phyloP scores from a whole-genome alignment of 2,888 invertebrate species.

The Plagiodera versicolora region DNA sequence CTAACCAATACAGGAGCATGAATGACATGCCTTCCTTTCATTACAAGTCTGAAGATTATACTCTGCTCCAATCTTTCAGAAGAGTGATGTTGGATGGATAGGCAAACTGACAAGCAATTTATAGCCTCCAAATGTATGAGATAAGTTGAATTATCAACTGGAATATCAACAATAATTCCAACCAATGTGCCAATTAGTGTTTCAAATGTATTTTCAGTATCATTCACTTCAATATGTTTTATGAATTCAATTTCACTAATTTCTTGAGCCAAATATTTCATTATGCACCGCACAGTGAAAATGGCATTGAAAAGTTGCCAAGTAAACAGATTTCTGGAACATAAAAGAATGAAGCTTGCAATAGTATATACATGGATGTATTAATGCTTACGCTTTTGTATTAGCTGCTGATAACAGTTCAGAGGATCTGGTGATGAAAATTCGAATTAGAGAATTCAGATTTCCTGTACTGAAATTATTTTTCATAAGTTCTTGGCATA shows the following conservation, averaged over 20 bases:
- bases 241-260: slow-evolving; percentile 86
- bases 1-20: slow-evolving; percentile 80
- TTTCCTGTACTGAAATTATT: slow-evolving; percentile 91
- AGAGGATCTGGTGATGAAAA: slow-evolving; percentile 79
- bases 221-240: slow-evolving; percentile 73
- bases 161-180: slow-evolving; percentile 79
- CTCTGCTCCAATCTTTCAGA: slow-evolving; percentile 67
- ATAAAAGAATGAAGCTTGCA: background rate
- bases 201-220: slow-evolving; percentile 60
- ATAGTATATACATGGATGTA: slow-evolving; percentile 2
- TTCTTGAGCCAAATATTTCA: slow-evolving; percentile 89
- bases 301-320: slow-evolving; percentile 96
- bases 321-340: slow-evolving; percentile 71
- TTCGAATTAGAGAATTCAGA: slow-evolving; percentile 82
- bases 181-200: slow-evolving; percentile 75
- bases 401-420: slow-evolving; percentile 85
- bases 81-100: slow-evolving; percentile 84
- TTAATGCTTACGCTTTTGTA: slow-evolving; percentile 78
- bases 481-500: slow-evolving; percentile 74
- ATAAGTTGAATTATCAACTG: slow-evolving; percentile 82
- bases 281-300: slow-evolving; percentile 81
- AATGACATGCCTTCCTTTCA: slow-evolving; percentile 70
- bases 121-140: slow-evolving; percentile 85
- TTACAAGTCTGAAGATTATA: slow-evolving; percentile 68
- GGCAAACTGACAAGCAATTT: slow-evolving; percentile 81